Evolutionary conservation across 2,113 vertebrate species (phyloP).

Genomic region (Sphyrna mokarran): DNA sequence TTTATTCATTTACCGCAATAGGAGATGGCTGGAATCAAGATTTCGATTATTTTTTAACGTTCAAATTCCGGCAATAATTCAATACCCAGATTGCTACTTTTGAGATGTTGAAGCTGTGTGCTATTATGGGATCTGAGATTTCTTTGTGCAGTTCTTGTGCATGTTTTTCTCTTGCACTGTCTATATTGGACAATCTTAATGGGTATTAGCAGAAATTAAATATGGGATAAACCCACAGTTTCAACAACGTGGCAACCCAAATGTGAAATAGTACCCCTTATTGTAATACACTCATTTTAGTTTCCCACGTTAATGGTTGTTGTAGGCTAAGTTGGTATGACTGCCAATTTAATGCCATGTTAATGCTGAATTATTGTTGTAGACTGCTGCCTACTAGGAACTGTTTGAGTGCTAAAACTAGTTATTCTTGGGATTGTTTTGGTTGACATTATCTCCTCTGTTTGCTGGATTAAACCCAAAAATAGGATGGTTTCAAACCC

Average conservation of each 20-base stretch:
- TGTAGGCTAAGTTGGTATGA: neutral
- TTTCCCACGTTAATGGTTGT: neutral
- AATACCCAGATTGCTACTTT: too few relatives aligned
- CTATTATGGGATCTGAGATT: neutral
- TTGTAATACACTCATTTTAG: neutral
- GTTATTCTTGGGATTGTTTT: neutral
- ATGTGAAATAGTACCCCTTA: neutral
- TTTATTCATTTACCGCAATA: too few relatives aligned
- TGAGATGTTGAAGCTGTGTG: too few relatives aligned
- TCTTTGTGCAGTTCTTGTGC: neutral
- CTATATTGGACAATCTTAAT: neutral
- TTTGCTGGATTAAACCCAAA: neutral
- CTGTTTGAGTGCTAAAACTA: neutral
- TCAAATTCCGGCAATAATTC: too few relatives aligned
- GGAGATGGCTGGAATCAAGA: too few relatives aligned
- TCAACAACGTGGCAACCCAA: neutral
- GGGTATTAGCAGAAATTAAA: neutral
- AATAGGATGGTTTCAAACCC: neutral
- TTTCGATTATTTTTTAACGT: too few relatives aligned
- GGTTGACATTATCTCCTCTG: neutral
- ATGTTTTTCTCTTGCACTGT: neutral
- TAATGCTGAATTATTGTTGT: conserved; percentile 14
- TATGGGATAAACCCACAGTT: neutral
- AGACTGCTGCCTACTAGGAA: neutral
- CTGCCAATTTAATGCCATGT: neutral